Percentiles rank a stretch among this genome's conserved stretches.
Evolutionary conservation across 2,888 invertebrate species (phyloP).

Genomic region (Hyppa rectilinea): DNA sequence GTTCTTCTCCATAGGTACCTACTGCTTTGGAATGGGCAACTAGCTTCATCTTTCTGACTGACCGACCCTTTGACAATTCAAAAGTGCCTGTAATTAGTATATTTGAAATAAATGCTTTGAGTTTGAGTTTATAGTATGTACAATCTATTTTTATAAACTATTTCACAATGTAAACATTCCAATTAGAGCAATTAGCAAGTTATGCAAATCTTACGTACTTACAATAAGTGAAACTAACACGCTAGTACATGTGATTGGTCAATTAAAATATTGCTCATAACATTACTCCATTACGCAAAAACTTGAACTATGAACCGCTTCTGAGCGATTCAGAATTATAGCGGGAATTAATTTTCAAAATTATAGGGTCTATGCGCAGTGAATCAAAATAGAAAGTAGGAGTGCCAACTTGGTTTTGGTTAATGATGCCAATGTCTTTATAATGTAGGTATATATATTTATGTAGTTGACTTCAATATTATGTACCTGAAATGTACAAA

Average conservation of each 20-base stretch:
- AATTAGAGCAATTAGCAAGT: conserved; percentile 60
- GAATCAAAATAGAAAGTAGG: conserved; percentile 79
- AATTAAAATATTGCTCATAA: conserved; percentile 75
- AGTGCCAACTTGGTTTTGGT: conserved; percentile 58
- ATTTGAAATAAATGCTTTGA: too few species aligned
- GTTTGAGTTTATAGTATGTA: too few species aligned
- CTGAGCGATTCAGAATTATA: conserved; percentile 74
- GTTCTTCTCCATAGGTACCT: too few species aligned
- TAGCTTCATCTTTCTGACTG: too few species aligned
- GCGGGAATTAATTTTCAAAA: conserved; percentile 78
- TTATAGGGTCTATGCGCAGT: conserved; percentile 70
- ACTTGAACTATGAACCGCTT: conserved; percentile 79
- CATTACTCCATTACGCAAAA: conserved; percentile 75
- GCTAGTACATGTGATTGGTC: conserved; percentile 67
- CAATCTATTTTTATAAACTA: background rate
- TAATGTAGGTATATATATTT: too few species aligned
- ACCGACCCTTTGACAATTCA: too few species aligned
- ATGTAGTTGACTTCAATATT: too few species aligned
- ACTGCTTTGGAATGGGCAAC: too few species aligned
- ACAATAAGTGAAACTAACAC: conserved; percentile 69
- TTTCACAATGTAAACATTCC: conserved; percentile 53
- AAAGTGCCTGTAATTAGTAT: too few species aligned
- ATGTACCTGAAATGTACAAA: too few species aligned
- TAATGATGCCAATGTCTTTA: conserved; percentile 39
- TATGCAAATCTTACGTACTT: conserved; percentile 63